Evolutionary conservation across 2,113 vertebrate species (phyloP).

Genomic region (Ailurus styani): DNA sequence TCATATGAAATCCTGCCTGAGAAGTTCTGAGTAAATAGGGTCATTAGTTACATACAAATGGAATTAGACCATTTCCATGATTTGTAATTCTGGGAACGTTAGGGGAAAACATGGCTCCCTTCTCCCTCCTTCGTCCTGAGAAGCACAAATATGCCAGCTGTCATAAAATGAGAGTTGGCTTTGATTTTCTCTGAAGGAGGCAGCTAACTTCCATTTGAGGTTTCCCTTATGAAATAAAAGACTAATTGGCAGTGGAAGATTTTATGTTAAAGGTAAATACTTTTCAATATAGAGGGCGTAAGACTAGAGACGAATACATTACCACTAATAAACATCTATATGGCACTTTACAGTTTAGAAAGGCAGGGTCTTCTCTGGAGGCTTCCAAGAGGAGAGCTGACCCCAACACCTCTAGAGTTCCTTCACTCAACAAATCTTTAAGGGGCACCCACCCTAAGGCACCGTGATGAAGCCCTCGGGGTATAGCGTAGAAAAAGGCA

Average conservation of each 20-base stretch:
- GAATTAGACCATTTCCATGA: neutral
- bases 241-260: neutral
- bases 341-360: neutral
- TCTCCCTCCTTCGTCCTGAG: neutral
- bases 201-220: neutral
- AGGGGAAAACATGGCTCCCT: neutral
- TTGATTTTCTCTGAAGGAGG: neutral
- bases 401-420: neutral
- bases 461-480: neutral
- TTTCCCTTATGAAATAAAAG: neutral
- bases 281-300: neutral
- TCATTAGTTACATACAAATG: neutral
- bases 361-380: neutral
- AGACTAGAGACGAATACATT: neutral
- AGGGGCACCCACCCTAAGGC: neutral
- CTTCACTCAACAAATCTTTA: neutral
- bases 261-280: neutral
- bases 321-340: neutral
- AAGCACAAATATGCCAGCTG: neutral
- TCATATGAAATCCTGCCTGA: neutral
- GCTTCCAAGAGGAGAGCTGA: neutral
- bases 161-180: neutral
- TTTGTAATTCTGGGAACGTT: neutral
- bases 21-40: conserved; percentile 10
- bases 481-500: neutral